Base-by-base conservation (phyloP, 2,888 invertebrate genomes). In the Cacoxenus indagator region DNA sequence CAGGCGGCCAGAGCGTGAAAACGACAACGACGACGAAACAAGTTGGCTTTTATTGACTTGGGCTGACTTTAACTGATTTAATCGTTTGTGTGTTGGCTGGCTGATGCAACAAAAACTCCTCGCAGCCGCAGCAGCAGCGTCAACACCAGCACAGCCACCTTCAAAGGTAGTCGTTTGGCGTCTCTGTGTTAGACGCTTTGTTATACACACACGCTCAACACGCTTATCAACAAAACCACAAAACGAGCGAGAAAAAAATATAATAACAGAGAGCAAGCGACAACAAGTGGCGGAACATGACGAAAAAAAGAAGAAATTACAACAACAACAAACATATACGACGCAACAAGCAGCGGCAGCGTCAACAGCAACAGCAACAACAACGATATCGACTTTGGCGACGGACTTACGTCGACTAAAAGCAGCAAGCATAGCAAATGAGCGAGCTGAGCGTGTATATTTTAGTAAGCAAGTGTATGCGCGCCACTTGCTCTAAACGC, bases 51-150 rank as follows among this genome's bases (percentile, higher is more conserved):
- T n/a, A 43, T 26, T 62, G 43, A 62, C 24, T 62, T 62, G 22
- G 37, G 31, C 22, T 31, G 59, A 19, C 31, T 31, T n/a, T 54
- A 11, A 4, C 24, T 24, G 54, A 0, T 22, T 19, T 8, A 22
- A 11, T 54, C 8, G 3, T 22, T 57, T 27, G n/a, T n/a, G n/a
- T n/a, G n/a, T 14, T 57, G 61, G 81, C 77, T 76, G 81, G 81
- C 80, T 80, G 80, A 80, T 80, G 80, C 80, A 82, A 79, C 82
- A 78, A n/a, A n/a, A n/a, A n/a, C n/a, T n/a, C 73, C 70, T 72
- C 68, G 57, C 26, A 24, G 26, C 43, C 11, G 31, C 27, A 48
- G 46, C 45, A 19, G 45, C 19, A 51, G 54, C 19, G 14, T 22
- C 26, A 22, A 17, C 48, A 11, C 51, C 31, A 5, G 19, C 37